Percentiles rank a stretch among this genome's conserved stretches.
Evolutionary conservation across 2,888 invertebrate genomes (phyloP).

Genomic region (Aspidapion aeneum): DNA sequence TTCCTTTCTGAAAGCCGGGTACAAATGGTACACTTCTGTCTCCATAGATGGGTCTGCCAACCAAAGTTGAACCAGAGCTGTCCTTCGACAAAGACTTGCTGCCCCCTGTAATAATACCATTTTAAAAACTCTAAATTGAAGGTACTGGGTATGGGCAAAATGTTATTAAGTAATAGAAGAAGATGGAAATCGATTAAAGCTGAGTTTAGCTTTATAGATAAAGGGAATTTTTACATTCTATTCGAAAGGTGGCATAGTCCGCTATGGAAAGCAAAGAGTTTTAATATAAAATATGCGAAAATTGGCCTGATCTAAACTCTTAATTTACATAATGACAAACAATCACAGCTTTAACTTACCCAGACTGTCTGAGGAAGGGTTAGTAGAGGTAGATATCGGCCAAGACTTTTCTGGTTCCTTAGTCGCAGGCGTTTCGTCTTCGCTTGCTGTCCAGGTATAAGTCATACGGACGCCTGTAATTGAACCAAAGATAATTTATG

Average conservation of each 20-base stretch:
- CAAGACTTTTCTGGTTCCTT: not conserved
- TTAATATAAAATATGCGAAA: too few species aligned
- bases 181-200: too few species aligned
- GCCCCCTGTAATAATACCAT: conserved; percentile 10
- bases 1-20: conserved; percentile 51
- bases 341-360: too few species aligned
- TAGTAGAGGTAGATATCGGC: conserved; percentile 16
- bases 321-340: too few species aligned
- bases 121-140: too few species aligned
- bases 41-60: not conserved
- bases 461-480: conserved; percentile 52
- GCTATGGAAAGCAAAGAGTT: too few species aligned
- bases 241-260: too few species aligned
- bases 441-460: conserved; percentile 48
- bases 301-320: too few species aligned
- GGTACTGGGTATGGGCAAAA: too few species aligned
- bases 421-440: conserved; percentile 7
- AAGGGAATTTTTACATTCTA: too few species aligned
- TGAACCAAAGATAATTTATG: too few species aligned
- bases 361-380: conserved; percentile 13
- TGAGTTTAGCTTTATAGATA: conserved; percentile 1
- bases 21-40: not conserved
- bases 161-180: too few species aligned
- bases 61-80: not conserved
- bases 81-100: conserved; percentile 12